A percentile compares a stretch with the other conserved stretches of the same genome.
Evolutionary conservation across 2,888 invertebrate species (phyloP).

Genomic region (Dolichopus griseipennis): DNA sequence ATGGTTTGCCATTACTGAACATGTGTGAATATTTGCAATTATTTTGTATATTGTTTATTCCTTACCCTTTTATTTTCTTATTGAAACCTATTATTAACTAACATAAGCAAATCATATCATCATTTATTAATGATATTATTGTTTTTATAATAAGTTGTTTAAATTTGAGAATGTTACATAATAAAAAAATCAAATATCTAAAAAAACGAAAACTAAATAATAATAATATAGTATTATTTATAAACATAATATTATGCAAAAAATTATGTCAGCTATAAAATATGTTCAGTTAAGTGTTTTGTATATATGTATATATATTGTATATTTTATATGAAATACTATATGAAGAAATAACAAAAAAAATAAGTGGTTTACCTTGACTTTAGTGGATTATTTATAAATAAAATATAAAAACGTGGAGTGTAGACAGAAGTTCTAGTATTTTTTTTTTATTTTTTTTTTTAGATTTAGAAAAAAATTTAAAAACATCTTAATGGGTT

Average conservation of each 20-base stretch:
- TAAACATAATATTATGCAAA: slow-evolving; percentile 2
- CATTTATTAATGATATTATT: no score
- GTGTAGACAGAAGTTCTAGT: not conserved
- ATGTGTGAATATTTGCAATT: no score
- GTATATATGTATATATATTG: not conserved
- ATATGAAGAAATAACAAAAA: not conserved
- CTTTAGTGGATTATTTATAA: not conserved
- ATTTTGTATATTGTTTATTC: no score
- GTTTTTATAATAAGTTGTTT: no score
- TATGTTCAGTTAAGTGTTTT: not conserved
- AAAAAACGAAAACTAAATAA: not conserved
- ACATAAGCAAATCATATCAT: no score
- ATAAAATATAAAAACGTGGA: not conserved
- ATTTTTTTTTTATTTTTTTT: not conserved
- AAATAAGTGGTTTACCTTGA: not conserved
- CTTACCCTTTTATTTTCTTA: no score
- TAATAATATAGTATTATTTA: not conserved
- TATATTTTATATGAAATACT: not conserved
- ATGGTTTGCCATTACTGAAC: no score
- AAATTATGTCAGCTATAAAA: not conserved
- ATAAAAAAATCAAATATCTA: no score
- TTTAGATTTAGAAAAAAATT: not conserved
- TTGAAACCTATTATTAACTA: no score
- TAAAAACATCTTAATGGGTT: not conserved
- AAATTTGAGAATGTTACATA: no score